These are phyloP conservation scores for Chelonus formosanus DNA, from an alignment of 2,888 invertebrate species.

Conservation along the genomic window DNA sequence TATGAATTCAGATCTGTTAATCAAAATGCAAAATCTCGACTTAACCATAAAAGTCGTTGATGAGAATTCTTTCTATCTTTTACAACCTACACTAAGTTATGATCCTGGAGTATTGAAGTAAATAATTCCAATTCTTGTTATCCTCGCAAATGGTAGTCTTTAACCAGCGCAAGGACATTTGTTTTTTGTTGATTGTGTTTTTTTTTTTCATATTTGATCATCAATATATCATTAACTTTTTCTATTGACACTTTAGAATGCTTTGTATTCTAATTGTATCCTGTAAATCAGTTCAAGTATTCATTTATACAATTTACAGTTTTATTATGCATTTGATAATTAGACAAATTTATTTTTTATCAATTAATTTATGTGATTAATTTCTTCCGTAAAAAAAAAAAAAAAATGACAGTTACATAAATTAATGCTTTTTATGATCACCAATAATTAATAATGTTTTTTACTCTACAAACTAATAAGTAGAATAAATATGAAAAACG, in stretches of 20 bases:
- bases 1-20: conserved; percentile 9
- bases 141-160: conserved; percentile 37
- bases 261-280: too few relatives aligned
- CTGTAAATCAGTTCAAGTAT: too few relatives aligned
- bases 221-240: not conserved
- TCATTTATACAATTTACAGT: too few relatives aligned
- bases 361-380: not conserved
- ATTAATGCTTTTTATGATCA: not conserved
- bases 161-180: conserved; percentile 44
- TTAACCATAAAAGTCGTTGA: too few relatives aligned
- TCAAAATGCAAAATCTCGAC: not conserved
- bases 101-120: not conserved
- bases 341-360: too few relatives aligned
- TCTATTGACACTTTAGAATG: not conserved
- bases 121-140: conserved; percentile 13
- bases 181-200: conserved; percentile 19
- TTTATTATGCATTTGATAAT: too few relatives aligned
- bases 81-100: not conserved
- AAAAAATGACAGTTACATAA: not conserved
- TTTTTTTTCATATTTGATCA: conserved; percentile 1
- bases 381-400: conserved; percentile 1
- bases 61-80: conserved; percentile 2
- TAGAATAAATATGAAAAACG: conserved; percentile 1
- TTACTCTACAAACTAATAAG: not conserved
- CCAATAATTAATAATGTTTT: not conserved